Percentiles rank a stretch among this genome's conserved stretches.
Conservation (phyloP, 2,113 vertebrate genomes). For the Caretta caretta region DNA sequence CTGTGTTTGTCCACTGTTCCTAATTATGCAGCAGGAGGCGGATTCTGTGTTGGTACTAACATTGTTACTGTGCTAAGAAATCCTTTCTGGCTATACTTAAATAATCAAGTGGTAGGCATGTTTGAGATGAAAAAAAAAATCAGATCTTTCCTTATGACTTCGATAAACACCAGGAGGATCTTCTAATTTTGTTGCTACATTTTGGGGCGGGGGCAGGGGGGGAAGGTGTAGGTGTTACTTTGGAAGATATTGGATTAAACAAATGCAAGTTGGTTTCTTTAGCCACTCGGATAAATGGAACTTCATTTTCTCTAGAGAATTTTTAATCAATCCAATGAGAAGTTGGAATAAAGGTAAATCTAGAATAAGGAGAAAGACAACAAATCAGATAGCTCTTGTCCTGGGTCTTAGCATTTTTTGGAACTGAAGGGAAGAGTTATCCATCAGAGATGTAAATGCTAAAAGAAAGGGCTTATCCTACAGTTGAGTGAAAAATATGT, state of each 20-base stretch:
- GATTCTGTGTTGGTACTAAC: background rate
- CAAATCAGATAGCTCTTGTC: background rate
- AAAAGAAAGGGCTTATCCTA: background rate
- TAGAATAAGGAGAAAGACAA: background rate
- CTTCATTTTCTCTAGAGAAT: background rate
- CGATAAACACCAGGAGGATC: background rate
- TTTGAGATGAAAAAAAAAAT: background rate
- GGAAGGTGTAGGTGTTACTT: background rate
- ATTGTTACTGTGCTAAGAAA: background rate
- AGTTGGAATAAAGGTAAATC: background rate
- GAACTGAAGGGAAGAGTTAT: background rate
- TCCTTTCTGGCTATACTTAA: background rate
- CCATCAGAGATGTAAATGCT: background rate
- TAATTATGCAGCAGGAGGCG: background rate
- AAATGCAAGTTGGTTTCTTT: background rate
- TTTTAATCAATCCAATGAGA: background rate
- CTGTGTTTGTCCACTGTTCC: background rate
- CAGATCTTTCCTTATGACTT: background rate
- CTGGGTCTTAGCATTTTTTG: background rate
- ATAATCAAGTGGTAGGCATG: background rate
- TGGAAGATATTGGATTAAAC: background rate
- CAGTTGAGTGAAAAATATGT: background rate
- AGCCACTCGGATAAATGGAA: background rate
- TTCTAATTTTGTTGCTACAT: background rate
- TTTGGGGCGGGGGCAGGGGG: background rate